Evolutionary conservation across 1,140 invertebrate species (phyloP).

Genomic region (Drusus annulatus): DNA sequence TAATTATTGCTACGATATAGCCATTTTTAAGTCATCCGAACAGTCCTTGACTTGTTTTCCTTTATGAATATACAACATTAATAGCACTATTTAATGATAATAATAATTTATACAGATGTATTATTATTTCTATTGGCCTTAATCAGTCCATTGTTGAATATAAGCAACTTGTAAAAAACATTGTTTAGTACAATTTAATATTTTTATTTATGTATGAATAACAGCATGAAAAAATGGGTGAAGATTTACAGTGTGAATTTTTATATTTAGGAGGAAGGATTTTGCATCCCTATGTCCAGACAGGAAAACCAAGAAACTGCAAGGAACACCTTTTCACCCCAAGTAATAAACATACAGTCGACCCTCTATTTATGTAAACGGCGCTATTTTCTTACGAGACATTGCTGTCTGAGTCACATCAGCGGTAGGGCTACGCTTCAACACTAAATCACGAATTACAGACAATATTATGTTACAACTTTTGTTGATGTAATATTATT

Average conservation of each 20-base stretch:
- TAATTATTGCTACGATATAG: too few species aligned
- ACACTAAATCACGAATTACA: too few species aligned
- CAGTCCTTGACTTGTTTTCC: too few species aligned
- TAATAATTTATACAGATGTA: too few species aligned
- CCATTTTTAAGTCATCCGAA: too few species aligned
- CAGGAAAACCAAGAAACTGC: conserved; percentile 49
- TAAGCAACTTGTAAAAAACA: too few species aligned
- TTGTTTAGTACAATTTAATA: background rate
- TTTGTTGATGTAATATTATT: too few species aligned
- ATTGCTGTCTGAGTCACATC: background rate
- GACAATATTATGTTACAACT: too few species aligned
- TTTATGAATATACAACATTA: too few species aligned
- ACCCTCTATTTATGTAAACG: conserved; percentile 25
- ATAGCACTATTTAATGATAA: too few species aligned
- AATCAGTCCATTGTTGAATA: too few species aligned
- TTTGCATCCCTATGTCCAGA: conserved; percentile 45
- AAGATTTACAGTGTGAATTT: conserved; percentile 34
- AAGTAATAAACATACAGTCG: conserved; percentile 48
- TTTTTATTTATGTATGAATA: background rate
- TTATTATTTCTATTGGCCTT: too few species aligned
- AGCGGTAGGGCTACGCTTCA: background rate
- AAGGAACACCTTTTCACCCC: conserved; percentile 41
- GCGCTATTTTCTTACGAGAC: background rate
- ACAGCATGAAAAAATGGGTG: background rate
- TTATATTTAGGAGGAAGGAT: conserved; percentile 53